Base-by-base conservation (phyloP, 2,888 invertebrate genomes). In the Teinopalpus imperialis region DNA sequence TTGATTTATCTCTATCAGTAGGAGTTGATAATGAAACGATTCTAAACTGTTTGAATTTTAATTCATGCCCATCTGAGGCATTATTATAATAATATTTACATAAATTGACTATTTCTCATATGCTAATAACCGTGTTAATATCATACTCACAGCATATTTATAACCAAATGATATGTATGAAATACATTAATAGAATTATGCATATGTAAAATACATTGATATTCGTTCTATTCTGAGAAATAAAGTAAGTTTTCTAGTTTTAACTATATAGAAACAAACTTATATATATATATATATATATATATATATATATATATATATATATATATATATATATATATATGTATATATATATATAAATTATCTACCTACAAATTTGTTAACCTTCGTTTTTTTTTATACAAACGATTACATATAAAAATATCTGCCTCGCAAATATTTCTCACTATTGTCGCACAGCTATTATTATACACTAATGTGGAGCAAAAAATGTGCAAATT, bases 361-460 rank as follows among this genome's bases (percentile, higher is more conserved):
- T 36, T 12, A 32, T n/a, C 13, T 7, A 29, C n/a, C 20, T 7
- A 10, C 10, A 4, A 45, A 39, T n/a, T 32, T 26, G 32, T 34
- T 40, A 8, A 29, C 45, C 39, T 40, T 39, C 26, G 10, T 16
- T 46, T 45, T 45, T 39, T 46, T 16, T n/a, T n/a, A 12, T 21
- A 12, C 35, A 27, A 18, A 35, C 21, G 13, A 14, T 12, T 37
- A 29, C 26, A 32, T 23, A 45, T 31, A 45, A 35, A 46, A 27
- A 31, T 37, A 21, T 40, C 37, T 37, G 14, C 12, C 27, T 13
- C 3, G 10, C 21, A 29, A 46, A 40, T 40, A 46, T 46, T 45
- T 39, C 13, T 32, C 23, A 34, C 29, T 23, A 40, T 46, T 46
- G 14, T 47, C 31, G 18, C 16, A 12, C 24, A 13, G 9, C 31